phyloP scores from a whole-genome alignment of 2,797 vertebrate genomes.

The Dicrostonyx torquatus region DNA sequence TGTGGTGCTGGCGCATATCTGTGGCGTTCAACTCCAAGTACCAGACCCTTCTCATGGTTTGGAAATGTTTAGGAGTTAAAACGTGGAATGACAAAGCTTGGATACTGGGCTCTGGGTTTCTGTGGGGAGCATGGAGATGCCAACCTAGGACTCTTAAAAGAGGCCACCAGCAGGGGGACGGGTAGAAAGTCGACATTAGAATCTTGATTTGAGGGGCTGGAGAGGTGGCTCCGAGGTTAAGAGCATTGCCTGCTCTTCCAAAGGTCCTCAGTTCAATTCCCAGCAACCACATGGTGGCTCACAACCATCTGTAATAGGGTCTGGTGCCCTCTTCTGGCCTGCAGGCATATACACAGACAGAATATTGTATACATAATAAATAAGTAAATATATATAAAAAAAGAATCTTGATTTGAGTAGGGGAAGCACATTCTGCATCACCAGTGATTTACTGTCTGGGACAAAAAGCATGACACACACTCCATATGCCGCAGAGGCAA shows the following conservation, averaged over 20 bases:
- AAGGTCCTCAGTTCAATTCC: too few relatives aligned
- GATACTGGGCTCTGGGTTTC: neutral
- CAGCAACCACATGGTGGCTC: too few relatives aligned
- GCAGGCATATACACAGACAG: too few relatives aligned
- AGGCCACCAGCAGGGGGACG: neutral
- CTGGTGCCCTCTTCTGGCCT: too few relatives aligned
- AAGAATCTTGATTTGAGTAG: slow-evolving; percentile 23
- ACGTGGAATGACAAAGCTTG: neutral
- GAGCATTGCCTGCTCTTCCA: too few relatives aligned
- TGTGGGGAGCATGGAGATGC: neutral
- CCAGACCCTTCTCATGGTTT: neutral
- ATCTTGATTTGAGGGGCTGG: slow-evolving; percentile 34
- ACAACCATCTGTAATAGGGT: too few relatives aligned
- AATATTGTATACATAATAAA: too few relatives aligned
- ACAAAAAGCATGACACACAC: neutral
- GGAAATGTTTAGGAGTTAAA: neutral
- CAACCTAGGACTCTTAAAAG: neutral
- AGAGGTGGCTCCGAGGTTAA: too few relatives aligned
- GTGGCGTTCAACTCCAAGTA: neutral
- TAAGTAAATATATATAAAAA: too few relatives aligned
- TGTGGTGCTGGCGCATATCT: neutral
- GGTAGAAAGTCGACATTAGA: neutral
- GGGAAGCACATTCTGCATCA: neutral
- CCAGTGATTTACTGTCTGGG: neutral
- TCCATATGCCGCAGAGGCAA: neutral